phyloP scores from a whole-genome alignment of 2,888 invertebrate genomes.

The Fissipunctia ypsillon region DNA sequence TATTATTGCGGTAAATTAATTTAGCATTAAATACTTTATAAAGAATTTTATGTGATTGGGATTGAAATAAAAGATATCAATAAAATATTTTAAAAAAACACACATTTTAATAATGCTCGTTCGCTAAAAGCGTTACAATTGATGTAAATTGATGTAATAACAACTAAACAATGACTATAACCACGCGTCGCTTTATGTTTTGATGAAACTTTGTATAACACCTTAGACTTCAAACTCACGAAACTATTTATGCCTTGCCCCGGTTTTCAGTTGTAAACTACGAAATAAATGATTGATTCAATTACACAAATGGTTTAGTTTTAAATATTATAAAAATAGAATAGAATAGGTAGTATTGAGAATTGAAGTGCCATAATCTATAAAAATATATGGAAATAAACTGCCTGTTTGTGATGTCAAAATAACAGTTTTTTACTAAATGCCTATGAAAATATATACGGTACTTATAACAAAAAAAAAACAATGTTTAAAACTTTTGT shows the following conservation, averaged over 20 bases:
- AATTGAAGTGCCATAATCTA: not conserved
- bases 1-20: constrained; percentile 34
- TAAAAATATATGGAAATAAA: too few relatives aligned
- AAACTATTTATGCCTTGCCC: not conserved
- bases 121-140: not conserved
- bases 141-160: too few relatives aligned
- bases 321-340: not conserved
- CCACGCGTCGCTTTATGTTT: too few relatives aligned
- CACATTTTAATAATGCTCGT: not conserved
- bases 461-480: too few relatives aligned
- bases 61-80: not conserved
- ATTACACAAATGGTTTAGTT: not conserved
- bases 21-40: constrained; percentile 27
- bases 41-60: not conserved
- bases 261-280: not conserved
- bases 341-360: not conserved
- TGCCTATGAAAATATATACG: too few relatives aligned
- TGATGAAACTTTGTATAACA: too few relatives aligned
- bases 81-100: not conserved
- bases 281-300: not conserved
- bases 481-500: too few relatives aligned
- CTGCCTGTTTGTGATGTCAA: too few relatives aligned
- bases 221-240: too few relatives aligned
- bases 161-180: too few relatives aligned
- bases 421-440: too few relatives aligned